Percentiles rank a stretch among this genome's conserved stretches.
Conservation (phyloP, 2,797 vertebrate species). For the Sebastes matsubarae region DNA sequence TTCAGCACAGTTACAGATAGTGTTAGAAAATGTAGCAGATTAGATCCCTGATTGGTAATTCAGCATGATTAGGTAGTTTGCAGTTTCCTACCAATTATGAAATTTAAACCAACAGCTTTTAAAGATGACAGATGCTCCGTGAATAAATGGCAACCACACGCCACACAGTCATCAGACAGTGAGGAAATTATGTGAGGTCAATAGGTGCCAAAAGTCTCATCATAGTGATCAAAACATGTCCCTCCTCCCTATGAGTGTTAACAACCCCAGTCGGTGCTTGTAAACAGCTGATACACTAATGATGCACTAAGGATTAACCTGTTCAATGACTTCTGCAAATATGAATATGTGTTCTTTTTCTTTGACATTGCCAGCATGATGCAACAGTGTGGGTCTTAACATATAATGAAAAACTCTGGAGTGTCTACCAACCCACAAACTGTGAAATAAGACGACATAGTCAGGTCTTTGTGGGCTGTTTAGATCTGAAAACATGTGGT, state of each 20-base stretch:
- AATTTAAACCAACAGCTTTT: constrained; percentile 45
- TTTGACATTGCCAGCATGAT: not conserved
- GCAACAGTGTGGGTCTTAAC: not conserved
- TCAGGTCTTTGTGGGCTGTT: not conserved
- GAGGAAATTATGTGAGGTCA: constrained; percentile 27
- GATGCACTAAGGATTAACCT: constrained; percentile 31
- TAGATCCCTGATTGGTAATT: constrained; percentile 52
- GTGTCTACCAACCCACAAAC: not conserved
- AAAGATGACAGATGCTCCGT: constrained; percentile 53
- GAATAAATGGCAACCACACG: constrained; percentile 38
- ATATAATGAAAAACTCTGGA: not conserved
- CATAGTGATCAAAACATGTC: constrained; percentile 57
- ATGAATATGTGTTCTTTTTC: constrained; percentile 6
- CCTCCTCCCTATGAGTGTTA: constrained; percentile 45
- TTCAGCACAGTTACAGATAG: constrained; percentile 28
- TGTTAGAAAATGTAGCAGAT: constrained; percentile 43
- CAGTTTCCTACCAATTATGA: constrained; percentile 53
- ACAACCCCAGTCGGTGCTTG: constrained; percentile 32
- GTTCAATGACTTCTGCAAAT: constrained; percentile 30
- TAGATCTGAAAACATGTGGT: too few relatives aligned
- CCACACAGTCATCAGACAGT: constrained; percentile 13
- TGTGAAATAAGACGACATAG: not conserved
- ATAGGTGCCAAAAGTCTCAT: constrained; percentile 37
- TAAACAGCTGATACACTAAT: constrained; percentile 28
- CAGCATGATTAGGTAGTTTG: constrained; percentile 54